Evolutionary conservation across 2,888 invertebrate species (phyloP).

Genomic region (Acronicta psi): DNA sequence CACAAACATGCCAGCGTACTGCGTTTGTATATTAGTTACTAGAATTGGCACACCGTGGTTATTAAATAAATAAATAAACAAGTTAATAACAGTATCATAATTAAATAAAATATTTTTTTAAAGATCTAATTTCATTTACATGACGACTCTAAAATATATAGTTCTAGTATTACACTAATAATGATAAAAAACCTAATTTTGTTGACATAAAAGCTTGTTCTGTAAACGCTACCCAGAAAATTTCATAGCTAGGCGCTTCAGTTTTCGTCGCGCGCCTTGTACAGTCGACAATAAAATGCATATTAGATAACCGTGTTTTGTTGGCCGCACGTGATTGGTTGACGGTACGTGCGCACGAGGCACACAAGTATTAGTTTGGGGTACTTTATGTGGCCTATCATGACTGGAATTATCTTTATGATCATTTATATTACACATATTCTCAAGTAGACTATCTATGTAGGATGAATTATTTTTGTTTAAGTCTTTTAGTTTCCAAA

Average conservation of each 20-base stretch:
- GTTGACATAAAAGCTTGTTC: constrained; percentile 39
- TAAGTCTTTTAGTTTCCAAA: too few relatives aligned
- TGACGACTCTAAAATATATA: too few relatives aligned
- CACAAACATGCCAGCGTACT: too few relatives aligned
- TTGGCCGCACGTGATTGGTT: constrained; percentile 83
- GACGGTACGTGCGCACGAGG: constrained; percentile 52
- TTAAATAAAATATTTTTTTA: too few relatives aligned
- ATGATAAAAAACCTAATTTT: background rate
- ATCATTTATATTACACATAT: constrained; percentile 33
- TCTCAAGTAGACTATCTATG: constrained; percentile 20
- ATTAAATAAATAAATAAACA: too few relatives aligned
- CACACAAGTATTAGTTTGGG: constrained; percentile 56
- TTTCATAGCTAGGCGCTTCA: constrained; percentile 60
- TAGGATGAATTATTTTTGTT: too few relatives aligned
- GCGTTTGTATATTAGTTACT: too few relatives aligned
- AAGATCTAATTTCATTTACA: too few relatives aligned
- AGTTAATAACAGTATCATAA: too few relatives aligned
- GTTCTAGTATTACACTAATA: background rate
- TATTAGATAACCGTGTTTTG: constrained; percentile 87
- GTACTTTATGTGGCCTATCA: constrained; percentile 56
- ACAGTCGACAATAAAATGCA: constrained; percentile 85
- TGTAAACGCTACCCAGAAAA: constrained; percentile 66
- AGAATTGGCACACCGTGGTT: too few relatives aligned
- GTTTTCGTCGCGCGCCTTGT: constrained; percentile 71
- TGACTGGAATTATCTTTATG: constrained; percentile 46